Base-by-base conservation (phyloP, 2,888 invertebrate species). In the Pecten maximus region DNA sequence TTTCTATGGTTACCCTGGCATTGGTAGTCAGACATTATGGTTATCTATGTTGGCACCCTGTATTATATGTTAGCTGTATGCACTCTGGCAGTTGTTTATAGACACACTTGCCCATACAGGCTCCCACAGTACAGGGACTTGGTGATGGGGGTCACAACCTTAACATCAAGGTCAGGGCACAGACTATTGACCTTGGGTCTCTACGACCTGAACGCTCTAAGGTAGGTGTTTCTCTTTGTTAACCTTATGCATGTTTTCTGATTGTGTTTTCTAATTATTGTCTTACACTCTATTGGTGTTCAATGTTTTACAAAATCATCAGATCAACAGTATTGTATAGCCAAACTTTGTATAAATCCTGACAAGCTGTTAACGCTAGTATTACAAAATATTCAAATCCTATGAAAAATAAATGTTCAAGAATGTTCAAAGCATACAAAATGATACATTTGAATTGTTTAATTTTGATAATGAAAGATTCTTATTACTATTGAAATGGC, bases 181-280 rank as follows among this genome's bases (percentile, higher is more conserved):
- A 95, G 89, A 95, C 96, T 10, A 95, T 95, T 93, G 93, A 95
- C n/a, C 94, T 94, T 90, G 95, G 94, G 92, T 91, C 93, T 40
- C 88, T 92, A 60, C 93, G 92, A 35, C 91, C 93, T 35, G 94
- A 94, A 50, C 92, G 94, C 90, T 93, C 94, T 15, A 93, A 95
- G 95, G 95, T 95, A 95, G 91, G 87, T 48, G 40, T 28, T 28
- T 15, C 23, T 23, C n/a, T 4, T 35, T 74, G 35, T 35, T 74
- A 74, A 74, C 35, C 15, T 54, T 6, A 35, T 74, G 74, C 74
- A 74, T 74, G 74, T 15, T 74, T 74, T 74, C 23, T 60, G 0
- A 60, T 60, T 23, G 60, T 60, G 74, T 74, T 74, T 74, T 74
- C 74, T 74, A 28, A 74, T 8, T 35, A 28, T 74, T 74, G 28